Conservation (phyloP, 2,113 vertebrate species). For the Amblyornis subalaris region DNA sequence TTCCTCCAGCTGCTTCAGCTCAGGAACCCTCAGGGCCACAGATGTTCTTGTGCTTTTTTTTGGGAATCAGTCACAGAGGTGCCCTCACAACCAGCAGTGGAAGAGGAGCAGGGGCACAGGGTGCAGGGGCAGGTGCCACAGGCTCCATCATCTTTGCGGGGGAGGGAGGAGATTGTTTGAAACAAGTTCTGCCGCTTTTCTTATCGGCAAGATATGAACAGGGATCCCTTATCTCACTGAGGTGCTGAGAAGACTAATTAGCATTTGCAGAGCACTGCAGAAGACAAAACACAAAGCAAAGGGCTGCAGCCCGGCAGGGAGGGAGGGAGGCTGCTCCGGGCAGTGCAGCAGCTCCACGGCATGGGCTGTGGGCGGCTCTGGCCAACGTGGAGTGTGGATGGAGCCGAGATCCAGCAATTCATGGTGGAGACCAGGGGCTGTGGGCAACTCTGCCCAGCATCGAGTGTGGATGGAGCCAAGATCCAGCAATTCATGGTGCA, state of each 20-base stretch:
- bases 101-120: neutral
- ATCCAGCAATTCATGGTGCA: neutral
- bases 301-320: neutral
- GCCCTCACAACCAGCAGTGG: neutral
- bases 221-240: conserved; percentile 6
- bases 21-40: neutral
- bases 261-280: neutral
- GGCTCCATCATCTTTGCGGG: neutral
- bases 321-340: neutral
- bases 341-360: accelerated
- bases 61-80: neutral
- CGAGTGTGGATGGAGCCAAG: accelerated
- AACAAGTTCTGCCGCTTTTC: conserved; percentile 49
- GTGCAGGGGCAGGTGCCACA: neutral
- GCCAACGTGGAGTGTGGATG: accelerated
- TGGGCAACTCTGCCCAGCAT: accelerated
- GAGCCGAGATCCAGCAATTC: neutral
- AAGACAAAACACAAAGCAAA: conserved; percentile 35
- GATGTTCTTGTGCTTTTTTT: neutral
- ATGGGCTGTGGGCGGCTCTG: neutral
- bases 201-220: conserved; percentile 36
- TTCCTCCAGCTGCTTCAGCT: neutral
- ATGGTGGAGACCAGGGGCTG: neutral
- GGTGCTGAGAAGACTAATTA: conserved; percentile 51
- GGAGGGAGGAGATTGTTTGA: conserved; percentile 1